Conservation (phyloP, 2,113 vertebrate species). For the Rafetus swinhoei region DNA sequence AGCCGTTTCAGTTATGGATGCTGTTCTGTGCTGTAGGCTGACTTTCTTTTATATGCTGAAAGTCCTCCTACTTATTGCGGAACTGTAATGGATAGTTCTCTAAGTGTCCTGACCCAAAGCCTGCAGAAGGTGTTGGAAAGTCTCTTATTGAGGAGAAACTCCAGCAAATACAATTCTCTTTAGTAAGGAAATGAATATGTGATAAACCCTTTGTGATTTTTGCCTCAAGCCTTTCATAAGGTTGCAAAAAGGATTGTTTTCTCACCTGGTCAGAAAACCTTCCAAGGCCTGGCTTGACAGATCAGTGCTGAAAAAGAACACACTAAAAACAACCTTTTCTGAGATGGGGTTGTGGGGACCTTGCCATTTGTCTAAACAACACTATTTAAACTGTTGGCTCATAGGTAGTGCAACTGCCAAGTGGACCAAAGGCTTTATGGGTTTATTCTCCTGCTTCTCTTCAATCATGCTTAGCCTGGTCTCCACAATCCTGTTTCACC, state of each 20-base stretch:
- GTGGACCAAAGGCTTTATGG: background rate
- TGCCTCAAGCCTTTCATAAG: background rate
- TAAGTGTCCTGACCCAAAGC: background rate
- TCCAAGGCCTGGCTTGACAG: background rate
- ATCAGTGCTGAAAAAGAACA: background rate
- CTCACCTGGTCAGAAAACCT: background rate
- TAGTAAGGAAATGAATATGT: constrained; percentile 8
- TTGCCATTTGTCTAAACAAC: background rate
- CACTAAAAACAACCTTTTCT: background rate
- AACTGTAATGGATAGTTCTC: constrained; percentile 32
- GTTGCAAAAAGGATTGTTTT: background rate
- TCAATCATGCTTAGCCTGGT: background rate
- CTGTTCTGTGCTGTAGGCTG: constrained; percentile 17
- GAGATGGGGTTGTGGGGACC: background rate
- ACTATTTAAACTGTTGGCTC: background rate
- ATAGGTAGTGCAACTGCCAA: background rate
- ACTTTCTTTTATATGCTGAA: background rate
- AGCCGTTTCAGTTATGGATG: constrained; percentile 26
- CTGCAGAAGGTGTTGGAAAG: background rate
- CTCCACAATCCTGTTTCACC: background rate
- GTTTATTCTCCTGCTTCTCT: background rate
- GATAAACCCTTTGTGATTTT: background rate
- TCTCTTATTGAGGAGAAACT: background rate
- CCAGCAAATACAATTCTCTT: constrained; percentile 13
- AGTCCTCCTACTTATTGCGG: background rate